phyloP scores from a whole-genome alignment of 2,113 vertebrate species.

The Paralichthys olivaceus region DNA sequence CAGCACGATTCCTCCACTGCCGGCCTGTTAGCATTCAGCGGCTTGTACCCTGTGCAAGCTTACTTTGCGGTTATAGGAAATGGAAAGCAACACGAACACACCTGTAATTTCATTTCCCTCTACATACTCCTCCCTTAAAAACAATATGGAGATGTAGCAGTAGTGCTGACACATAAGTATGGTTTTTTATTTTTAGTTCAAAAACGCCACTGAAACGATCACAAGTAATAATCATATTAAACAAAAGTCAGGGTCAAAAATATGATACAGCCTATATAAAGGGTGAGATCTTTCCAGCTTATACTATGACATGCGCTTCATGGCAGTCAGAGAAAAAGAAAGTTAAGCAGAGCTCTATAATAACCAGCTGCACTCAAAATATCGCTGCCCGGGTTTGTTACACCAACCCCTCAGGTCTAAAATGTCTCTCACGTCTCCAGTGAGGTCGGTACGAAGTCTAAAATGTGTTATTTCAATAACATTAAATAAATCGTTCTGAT shows the following conservation, averaged over 20 bases:
- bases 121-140: constrained; percentile 42
- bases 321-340: constrained; percentile 38
- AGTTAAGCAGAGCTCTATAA: constrained; percentile 12
- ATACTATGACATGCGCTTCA: constrained; percentile 53
- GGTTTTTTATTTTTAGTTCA: constrained; percentile 21
- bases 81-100: constrained; percentile 3
- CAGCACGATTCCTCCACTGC: too few relatives aligned
- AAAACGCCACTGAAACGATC: constrained; percentile 67
- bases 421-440: background rate
- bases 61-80: too few relatives aligned
- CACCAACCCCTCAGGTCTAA: background rate
- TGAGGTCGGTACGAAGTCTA: background rate
- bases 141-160: constrained; percentile 44
- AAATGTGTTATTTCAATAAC: constrained; percentile 1
- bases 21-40: too few relatives aligned
- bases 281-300: constrained; percentile 52
- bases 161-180: constrained; percentile 34
- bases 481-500: background rate
- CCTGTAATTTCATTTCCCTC: constrained; percentile 22
- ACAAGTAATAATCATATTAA: constrained; percentile 65
- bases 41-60: too few relatives aligned
- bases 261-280: constrained; percentile 61
- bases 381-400: background rate
- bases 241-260: constrained; percentile 53
- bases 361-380: constrained; percentile 19